Evolutionary conservation across 2,113 vertebrate species (phyloP), one percentile per base, ranked within the genome.

Genomic region (Nyctibius bracteatus): DNA sequence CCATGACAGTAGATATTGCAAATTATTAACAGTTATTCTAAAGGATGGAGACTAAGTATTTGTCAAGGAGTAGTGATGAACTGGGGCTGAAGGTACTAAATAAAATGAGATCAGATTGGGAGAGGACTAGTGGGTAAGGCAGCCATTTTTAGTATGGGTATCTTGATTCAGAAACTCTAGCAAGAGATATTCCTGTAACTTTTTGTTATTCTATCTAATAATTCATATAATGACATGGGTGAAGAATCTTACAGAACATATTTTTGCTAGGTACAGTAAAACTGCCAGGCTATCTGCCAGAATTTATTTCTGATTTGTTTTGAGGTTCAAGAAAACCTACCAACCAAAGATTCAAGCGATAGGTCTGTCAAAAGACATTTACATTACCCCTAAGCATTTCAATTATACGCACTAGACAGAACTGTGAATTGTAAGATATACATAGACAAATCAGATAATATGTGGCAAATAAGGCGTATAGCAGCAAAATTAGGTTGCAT

Each of bases 221-320:
- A 92, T 71, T 94, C 73, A 87, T 66, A 47, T 57, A 91, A 87
- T 46, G 65, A 74, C 92, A 92, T 9, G 14, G 84, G 65, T 81
- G 91, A 92, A 88, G 70, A 79, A 44, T 61, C 83, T 81, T 75
- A 63, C 75, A 78, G 59, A 74, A 80, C 2, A 1, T 44, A 47
- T 93, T 94, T 95, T 92, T 94, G 33, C 58, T 75, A 84, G 71
- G 77, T 84, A 84, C 73, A 92, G 86, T 92, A 92, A 95, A 94
- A 91, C 83, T 81, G 77, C 61, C 90, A 94, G 88, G 24, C 41
- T 93, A 84, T 79, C 83, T 87, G 81, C 44, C 88, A 94, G 83
- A 83, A 95, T 96, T 94, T 94, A 92, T 92, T 95, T 89, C 85
- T 88, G 80, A 92, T 91, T 86, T 94, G 89, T 90, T 94, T 65